Evolutionary conservation across 1,140 invertebrate species (phyloP), one percentile per base, ranked within the genome.

Genomic region (Calosoma granatense): DNA sequence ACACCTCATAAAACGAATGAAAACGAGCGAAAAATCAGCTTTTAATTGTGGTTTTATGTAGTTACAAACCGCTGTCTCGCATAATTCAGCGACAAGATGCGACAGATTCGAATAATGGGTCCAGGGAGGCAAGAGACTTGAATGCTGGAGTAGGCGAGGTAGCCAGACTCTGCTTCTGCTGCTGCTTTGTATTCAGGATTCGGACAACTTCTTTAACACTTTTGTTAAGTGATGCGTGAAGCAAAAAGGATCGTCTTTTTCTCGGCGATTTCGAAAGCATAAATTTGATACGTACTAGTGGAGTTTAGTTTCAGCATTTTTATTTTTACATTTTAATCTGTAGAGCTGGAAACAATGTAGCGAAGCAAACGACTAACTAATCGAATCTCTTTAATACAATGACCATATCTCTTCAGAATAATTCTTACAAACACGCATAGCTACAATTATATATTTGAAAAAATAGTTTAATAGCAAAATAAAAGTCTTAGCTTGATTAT

Each of bases 181-280:
- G 41, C 15, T 47, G 41, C 15, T 47, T 47, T 47, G 15, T 11
- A 47, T 47, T 47, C 41, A 6, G 41, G 9, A 47, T 47, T 47
- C 6, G 41, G 17, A 47, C 41, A 47, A 6, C 41, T 11, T 47
- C 17, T 47, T 47, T 47, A 47, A 47, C 41, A 47, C 41, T 47
- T 47, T 17, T 47, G 41, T 6, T 47, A 47, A 47, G 41, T 17
- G 41, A 17, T 17, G 41, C 17, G 41, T 9, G 17, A 47, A 47
- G 41, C 4, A 17, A 47, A 47, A 47, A 12, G 17, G 17, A 17
- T 47, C 17, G 4, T 36, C 6, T 36, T n/a, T 36, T 36, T n/a
- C 26, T 9, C n/a, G 26, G 26, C 26, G 26, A 6, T 30, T 30
- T 30, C 26, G 6, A 12, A 4, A 47, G 17, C 41, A 47, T 47